phyloP scores from a whole-genome alignment of 2,113 vertebrate species.

The Embiotoca jacksoni region DNA sequence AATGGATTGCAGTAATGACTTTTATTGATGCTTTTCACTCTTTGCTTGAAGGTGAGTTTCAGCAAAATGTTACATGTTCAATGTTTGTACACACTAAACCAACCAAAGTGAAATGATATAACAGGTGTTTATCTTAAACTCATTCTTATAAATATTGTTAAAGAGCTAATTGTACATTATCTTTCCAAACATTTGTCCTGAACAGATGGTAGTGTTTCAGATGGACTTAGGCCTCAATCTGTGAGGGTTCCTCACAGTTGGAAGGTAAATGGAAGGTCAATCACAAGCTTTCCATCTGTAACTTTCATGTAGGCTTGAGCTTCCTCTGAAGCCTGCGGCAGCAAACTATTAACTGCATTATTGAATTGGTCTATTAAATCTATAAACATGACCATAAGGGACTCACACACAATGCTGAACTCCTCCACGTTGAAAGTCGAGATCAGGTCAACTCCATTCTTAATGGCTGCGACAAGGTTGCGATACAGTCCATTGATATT shows the following conservation, averaged over 20 bases:
- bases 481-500: constrained; percentile 73
- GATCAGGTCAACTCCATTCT: constrained; percentile 70
- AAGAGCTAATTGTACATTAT: constrained; percentile 55
- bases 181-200: constrained; percentile 37
- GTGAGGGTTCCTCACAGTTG: constrained; percentile 70
- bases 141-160: constrained; percentile 73
- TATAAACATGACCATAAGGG: constrained; percentile 43
- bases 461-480: constrained; percentile 67
- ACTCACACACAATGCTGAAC: constrained; percentile 4
- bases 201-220: constrained; percentile 73
- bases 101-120: constrained; percentile 52
- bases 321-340: constrained; percentile 77
- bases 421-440: constrained; percentile 60
- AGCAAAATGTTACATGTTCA: constrained; percentile 49
- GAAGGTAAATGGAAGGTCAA: constrained; percentile 84
- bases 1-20: constrained; percentile 14
- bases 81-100: constrained; percentile 48
- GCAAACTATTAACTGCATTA: constrained; percentile 69
- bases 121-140: constrained; percentile 38
- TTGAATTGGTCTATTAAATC: constrained; percentile 71
- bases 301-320: constrained; percentile 76
- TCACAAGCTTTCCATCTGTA: constrained; percentile 83
- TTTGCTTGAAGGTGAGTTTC: constrained; percentile 12
- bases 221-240: constrained; percentile 58
- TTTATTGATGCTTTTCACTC: constrained; percentile 71